These are phyloP conservation scores for Seira musarum DNA, from an alignment of 2,888 invertebrate species.

Conservation along the genomic window DNA sequence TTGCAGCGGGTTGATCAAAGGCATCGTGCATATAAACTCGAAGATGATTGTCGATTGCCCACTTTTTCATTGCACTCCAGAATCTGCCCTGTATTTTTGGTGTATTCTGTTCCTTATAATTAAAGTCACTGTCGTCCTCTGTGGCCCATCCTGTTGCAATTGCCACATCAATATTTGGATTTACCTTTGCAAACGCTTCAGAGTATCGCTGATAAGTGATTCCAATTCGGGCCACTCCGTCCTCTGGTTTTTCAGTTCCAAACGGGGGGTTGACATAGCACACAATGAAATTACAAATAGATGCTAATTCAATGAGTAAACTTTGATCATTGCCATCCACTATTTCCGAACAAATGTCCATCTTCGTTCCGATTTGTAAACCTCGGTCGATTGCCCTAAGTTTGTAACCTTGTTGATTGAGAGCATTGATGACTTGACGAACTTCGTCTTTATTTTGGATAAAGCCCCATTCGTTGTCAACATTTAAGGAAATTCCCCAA, in stretches of 20 bases:
- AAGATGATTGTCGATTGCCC: conserved; percentile 36
- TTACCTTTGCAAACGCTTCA: conserved; percentile 50
- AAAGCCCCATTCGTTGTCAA: conserved; percentile 58
- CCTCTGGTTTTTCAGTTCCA: conserved; percentile 39
- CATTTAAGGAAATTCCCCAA: conserved; percentile 61
- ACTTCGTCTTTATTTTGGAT: conserved; percentile 12
- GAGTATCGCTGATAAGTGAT: conserved; percentile 49
- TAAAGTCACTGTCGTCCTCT: conserved; percentile 59
- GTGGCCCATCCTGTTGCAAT: conserved; percentile 67
- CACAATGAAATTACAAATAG: conserved; percentile 61
- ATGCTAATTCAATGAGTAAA: conserved; percentile 47
- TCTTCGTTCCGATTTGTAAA: conserved; percentile 59
- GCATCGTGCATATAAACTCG: conserved; percentile 65
- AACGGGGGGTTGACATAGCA: conserved; percentile 62
- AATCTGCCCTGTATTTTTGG: conserved; percentile 41
- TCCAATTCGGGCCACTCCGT: conserved; percentile 52
- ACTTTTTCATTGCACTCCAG: conserved; percentile 56
- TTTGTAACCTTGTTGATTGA: conserved; percentile 44
- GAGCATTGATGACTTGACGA: conserved; percentile 47
- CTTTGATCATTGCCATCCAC: conserved; percentile 50
- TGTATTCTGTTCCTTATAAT: conserved; percentile 47
- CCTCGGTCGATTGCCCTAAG: conserved; percentile 42
- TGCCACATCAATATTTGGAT: conserved; percentile 57
- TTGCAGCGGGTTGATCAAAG: conserved; percentile 59
- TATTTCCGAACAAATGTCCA: conserved; percentile 60